A percentile compares a stretch with the other conserved stretches of the same genome.
These are phyloP conservation scores for Notocelia uddmanniana DNA, from an alignment of 2,888 invertebrate species.

Conservation along the genomic window DNA sequence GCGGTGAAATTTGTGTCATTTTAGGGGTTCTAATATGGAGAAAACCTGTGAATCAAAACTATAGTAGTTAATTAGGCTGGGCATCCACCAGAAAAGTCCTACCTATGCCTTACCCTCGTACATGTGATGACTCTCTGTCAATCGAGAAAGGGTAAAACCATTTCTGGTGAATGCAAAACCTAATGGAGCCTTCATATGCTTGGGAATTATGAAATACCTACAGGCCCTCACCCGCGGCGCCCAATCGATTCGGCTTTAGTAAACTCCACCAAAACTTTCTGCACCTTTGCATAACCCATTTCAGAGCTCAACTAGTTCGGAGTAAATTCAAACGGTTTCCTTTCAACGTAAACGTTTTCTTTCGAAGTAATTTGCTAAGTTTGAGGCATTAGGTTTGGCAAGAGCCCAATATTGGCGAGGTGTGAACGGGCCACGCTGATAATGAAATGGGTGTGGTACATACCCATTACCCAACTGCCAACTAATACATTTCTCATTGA, in stretches of 20 bases:
- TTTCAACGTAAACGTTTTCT: constrained; percentile 11
- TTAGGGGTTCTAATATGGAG: too few relatives aligned
- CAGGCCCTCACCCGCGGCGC: neutral
- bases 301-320: constrained; percentile 12
- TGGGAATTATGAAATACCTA: neutral
- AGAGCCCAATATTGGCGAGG: neutral
- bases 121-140: too few relatives aligned
- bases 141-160: neutral
- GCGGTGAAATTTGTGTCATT: too few relatives aligned
- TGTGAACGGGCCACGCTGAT: neutral
- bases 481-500: too few relatives aligned
- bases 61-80: too few relatives aligned
- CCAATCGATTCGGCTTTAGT: constrained; percentile 6
- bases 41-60: too few relatives aligned
- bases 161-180: neutral
- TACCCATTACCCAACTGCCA: too few relatives aligned
- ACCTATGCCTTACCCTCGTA: too few relatives aligned
- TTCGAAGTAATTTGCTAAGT: neutral
- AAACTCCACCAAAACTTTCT: constrained; percentile 2
- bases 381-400: neutral
- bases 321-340: constrained; percentile 3
- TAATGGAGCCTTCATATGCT: constrained; percentile 7
- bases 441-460: neutral
- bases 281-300: constrained; percentile 24
- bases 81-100: too few relatives aligned